Base-by-base conservation (phyloP, 2,113 vertebrate genomes). In the Eudyptes chrysolophus region DNA sequence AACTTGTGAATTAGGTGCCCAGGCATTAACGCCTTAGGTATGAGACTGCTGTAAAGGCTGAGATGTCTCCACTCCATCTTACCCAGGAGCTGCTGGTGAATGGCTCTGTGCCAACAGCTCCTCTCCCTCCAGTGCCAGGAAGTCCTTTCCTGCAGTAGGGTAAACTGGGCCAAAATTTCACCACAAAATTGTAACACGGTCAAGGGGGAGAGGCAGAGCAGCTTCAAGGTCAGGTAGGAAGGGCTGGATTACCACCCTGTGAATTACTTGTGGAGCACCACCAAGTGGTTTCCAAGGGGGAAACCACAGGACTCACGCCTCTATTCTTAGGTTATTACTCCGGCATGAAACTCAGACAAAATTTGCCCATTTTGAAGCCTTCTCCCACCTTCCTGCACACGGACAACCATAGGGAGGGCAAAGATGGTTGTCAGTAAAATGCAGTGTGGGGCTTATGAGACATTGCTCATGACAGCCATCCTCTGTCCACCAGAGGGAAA, bases 31-130 rank as follows among this genome's bases (percentile, higher is more conserved):
- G 16, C 16, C 17, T n/a, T 42, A 48, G 42, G 9, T 32, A 48
- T 40, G 21, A 88, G 8, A 69, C 29, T 52, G 13, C 29, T 51
- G 9, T 20, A 58, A 78, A 84, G 36, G 57, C 44, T 64, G 32
- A 78, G 24, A 62, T 25, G 15, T 49, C 57, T 76, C 29, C 32
- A 34, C 19, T 40, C 26, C 34, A 18, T 71, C 83, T 44, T 62
- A 49, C 15, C 16, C 0, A 0, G 13, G 16, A 77, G 46, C 20
- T 81, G 15, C 20, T 77, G 27, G 25, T 78, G 29, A 89, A 62
- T 0, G 0, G 9, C 24, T 72, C 22, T 34, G 20, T 44, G 48
- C 25, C 20, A 75, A 9, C 20, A 60, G 4, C 6, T 52, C 32
- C 16, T 40, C 34, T 49, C 7, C 20, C 7, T 60, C 9, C 27